Evolutionary conservation across 2,797 vertebrate species (phyloP), one percentile per base, ranked within the genome.

Genomic region (Urosaurus nigricauda): DNA sequence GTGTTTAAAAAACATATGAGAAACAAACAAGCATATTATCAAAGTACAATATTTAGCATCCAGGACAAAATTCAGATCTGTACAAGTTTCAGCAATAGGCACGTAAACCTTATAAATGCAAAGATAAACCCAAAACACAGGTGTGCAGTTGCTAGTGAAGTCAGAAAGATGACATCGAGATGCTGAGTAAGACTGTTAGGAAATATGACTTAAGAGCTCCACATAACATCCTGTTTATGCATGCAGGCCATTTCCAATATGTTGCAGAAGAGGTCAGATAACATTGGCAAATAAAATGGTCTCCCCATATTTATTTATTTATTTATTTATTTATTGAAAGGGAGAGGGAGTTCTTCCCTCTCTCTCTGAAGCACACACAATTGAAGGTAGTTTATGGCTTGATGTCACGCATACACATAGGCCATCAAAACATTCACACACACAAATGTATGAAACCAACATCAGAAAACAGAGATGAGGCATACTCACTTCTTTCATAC

Each of bases 81-180:
- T 9, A 51, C 3, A n/a, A 14, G 32, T 63, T 63, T 35, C 47
- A 77, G 77, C 58, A 85, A 83, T 4, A 37, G 51, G 32, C 51
- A 60, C 37, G 17, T 37, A 47, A 56, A 7, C 37, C 37, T 85
- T 60, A n/a, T 47, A 40, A 29, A 37, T 60, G 37, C 53, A 19
- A 11, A 77, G 14, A 74, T 83, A 32, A 83, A 63, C 40, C 81
- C 68, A 29, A n/a, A 47, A 77, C n/a, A 63, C 26, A 85, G 84
- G 37, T n/a, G 73, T 24, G 17, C 84, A n/a, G 29, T 58, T 16
- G 47, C n/a, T 32, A 17, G 24, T 85, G 53, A 75, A 60, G 7
- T 24, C 53, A 40, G 35, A 51, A 71, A 37, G 80, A 83, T 1
- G 37, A 19, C 37, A 17, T 21, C 12, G 43, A 29, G 74, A 65